Evolutionary conservation across 2,113 vertebrate genomes (phyloP).

Genomic region (Hylia prasina): DNA sequence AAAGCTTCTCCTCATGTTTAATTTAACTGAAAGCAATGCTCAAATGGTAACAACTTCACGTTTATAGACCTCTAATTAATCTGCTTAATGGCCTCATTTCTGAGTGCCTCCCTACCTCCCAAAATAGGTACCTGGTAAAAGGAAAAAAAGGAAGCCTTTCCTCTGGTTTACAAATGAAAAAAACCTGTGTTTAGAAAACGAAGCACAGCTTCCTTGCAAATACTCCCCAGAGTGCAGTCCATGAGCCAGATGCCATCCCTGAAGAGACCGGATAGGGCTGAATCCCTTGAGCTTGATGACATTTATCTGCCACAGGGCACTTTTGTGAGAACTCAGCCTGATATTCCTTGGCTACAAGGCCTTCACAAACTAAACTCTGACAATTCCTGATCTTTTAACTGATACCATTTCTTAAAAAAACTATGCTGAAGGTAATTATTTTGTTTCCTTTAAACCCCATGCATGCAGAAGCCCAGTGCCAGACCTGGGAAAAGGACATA

Average conservation of each 20-base stretch:
- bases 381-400: neutral
- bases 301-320: neutral
- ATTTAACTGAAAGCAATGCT: slow-evolving; percentile 61
- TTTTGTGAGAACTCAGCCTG: neutral
- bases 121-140: neutral
- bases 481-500: neutral
- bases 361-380: neutral
- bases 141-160: neutral
- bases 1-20: slow-evolving; percentile 45
- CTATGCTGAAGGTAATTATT: neutral
- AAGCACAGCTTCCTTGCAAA: neutral
- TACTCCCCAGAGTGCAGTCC: neutral
- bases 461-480: neutral
- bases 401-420: neutral
- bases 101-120: neutral
- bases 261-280: neutral
- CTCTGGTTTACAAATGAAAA: neutral
- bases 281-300: neutral
- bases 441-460: neutral
- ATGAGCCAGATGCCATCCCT: neutral
- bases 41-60: slow-evolving; percentile 51
- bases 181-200: neutral
- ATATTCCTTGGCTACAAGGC: neutral
- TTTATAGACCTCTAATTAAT: slow-evolving; percentile 49
- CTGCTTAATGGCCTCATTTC: slow-evolving; percentile 10